These are phyloP conservation scores for Rhinoderma darwinii DNA, from an alignment of 2,113 vertebrate genomes.

Conservation along the genomic window DNA sequence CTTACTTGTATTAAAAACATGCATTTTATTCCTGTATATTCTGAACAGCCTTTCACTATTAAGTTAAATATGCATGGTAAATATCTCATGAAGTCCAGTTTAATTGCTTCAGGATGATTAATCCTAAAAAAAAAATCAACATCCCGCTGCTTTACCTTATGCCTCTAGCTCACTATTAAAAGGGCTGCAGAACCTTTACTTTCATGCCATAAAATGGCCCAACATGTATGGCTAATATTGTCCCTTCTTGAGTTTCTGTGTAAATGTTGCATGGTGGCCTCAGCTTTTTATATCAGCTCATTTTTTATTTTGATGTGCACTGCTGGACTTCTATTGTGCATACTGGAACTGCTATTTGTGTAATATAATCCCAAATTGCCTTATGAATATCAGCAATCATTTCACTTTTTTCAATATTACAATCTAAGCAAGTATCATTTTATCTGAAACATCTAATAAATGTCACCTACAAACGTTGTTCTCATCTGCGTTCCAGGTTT, in stretches of 20 bases:
- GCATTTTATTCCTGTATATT: not conserved
- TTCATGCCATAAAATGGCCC: not conserved
- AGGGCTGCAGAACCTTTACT: not conserved
- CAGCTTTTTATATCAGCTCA: not conserved
- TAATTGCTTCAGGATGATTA: constrained; percentile 14
- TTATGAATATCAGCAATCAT: not conserved
- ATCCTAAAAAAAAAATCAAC: constrained; percentile 26
- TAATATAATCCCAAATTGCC: not conserved
- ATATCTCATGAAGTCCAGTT: not conserved
- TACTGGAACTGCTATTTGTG: not conserved
- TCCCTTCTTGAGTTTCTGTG: not conserved
- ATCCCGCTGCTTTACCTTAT: not conserved
- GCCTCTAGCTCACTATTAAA: constrained; percentile 10
- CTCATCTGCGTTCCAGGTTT: too few species aligned
- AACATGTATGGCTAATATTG: not conserved
- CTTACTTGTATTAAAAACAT: not conserved
- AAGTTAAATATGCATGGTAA: not conserved
- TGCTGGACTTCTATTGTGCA: not conserved
- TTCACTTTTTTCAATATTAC: not conserved
- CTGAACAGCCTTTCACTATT: not conserved
- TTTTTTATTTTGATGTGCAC: not conserved
- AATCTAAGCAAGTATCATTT: not conserved
- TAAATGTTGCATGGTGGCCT: constrained; percentile 4
- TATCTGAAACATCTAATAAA: not conserved
- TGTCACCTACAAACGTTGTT: not conserved